A percentile compares a stretch with the other conserved stretches of the same genome.
Evolutionary conservation across 2,888 invertebrate species (phyloP).

Genomic region (Melinaea menophilus): DNA sequence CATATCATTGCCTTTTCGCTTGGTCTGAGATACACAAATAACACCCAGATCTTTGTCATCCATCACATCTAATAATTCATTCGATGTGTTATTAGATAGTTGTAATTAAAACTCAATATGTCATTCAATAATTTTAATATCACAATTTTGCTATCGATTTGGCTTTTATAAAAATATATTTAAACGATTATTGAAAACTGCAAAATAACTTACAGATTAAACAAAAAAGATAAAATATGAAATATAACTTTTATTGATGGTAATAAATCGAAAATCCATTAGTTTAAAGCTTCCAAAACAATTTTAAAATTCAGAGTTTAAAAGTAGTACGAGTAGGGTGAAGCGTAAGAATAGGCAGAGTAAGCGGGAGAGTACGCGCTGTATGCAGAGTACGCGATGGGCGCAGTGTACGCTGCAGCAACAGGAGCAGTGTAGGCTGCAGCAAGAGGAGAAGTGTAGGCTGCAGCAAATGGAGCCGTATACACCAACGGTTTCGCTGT

Average conservation of each 20-base stretch:
- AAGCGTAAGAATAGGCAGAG: constrained; percentile 44
- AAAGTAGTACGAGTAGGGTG: constrained; percentile 46
- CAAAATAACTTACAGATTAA: not conserved
- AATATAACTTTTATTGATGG: constrained; percentile 2
- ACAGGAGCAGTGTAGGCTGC: constrained; percentile 45
- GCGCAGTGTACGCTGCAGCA: constrained; percentile 47
- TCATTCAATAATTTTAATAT: too few species aligned
- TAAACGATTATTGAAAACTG: too few species aligned
- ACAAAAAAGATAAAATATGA: not conserved
- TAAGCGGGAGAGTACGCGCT: constrained; percentile 50
- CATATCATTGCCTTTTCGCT: too few species aligned
- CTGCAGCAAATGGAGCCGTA: constrained; percentile 45
- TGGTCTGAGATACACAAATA: too few species aligned
- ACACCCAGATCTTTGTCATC: too few species aligned
- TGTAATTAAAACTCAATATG: too few species aligned
- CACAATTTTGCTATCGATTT: too few species aligned
- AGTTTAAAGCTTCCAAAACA: constrained; percentile 6
- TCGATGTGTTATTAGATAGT: too few species aligned
- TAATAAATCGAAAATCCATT: constrained; percentile 21
- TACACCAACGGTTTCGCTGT: constrained; percentile 50
- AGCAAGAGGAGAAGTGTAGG: constrained; percentile 45
- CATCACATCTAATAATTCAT: too few species aligned
- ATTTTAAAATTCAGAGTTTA: constrained; percentile 18
- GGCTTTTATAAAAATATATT: too few species aligned
- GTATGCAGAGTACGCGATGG: constrained; percentile 51